These are phyloP conservation scores for Patella depressa DNA, from an alignment of 2,888 invertebrate species.

Conservation along the genomic window DNA sequence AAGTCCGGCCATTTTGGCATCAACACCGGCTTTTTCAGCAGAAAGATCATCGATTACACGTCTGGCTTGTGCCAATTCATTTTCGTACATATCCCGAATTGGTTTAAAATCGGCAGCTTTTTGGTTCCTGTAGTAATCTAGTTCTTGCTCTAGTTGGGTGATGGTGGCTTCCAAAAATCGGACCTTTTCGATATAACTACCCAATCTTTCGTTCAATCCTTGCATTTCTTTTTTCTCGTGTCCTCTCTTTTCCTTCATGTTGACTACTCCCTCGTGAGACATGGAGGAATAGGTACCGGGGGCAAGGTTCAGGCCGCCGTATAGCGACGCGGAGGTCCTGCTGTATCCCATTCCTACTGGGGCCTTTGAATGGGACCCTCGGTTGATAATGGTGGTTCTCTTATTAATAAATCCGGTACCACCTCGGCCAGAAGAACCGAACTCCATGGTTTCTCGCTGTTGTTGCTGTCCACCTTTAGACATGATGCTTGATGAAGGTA, in stretches of 20 bases:
- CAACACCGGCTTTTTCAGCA: conserved; percentile 71
- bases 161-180: conserved; percentile 70
- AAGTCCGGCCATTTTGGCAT: conserved; percentile 70
- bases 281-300: conserved; percentile 46
- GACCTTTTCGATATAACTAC: conserved; percentile 73
- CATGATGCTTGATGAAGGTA: neutral
- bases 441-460: neutral
- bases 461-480: neutral
- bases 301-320: conserved; percentile 15
- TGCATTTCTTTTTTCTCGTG: conserved; percentile 73
- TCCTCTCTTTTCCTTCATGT: conserved; percentile 70
- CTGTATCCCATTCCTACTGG: neutral
- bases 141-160: conserved; percentile 63
- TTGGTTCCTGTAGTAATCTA: conserved; percentile 58
- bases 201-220: conserved; percentile 73
- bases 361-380: neutral
- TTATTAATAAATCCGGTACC: neutral
- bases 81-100: conserved; percentile 71
- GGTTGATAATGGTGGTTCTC: neutral
- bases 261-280: conserved; percentile 67
- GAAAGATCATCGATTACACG: conserved; percentile 71
- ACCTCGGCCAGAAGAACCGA: neutral
- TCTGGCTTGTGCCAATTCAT: conserved; percentile 72
- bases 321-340: neutral
- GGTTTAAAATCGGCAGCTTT: conserved; percentile 62